Evolutionary conservation across 2,888 invertebrate genomes (phyloP), one percentile per base, ranked within the genome.

Genomic region (Mongoloraphidia duomilia): DNA sequence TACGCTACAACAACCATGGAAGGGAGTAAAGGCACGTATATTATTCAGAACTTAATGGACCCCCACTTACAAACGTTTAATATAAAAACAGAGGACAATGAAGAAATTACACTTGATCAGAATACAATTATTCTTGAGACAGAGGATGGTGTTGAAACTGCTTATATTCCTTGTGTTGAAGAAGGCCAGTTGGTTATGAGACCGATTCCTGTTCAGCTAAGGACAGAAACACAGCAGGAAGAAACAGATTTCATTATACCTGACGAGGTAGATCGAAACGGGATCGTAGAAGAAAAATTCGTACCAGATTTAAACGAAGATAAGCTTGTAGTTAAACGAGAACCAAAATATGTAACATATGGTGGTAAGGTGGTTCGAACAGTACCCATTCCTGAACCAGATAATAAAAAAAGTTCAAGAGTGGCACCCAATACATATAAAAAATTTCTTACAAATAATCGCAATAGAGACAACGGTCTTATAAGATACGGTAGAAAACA

Each of bases 341-440:
- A 45, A 45, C 38, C 45, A 10, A 45, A 45, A 45, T 33, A 37
- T 38, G 11, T 45, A 26, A 14, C 14, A 12, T 45, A 36, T 45
- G 45, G 45, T 12, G 37, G 33, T 2, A 45, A 45, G n/a, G 12
- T 45, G n/a, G n/a, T 45, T 37, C 38, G 45, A 12, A 17, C 40
- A 9, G 37, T 43, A 35, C 48, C 48, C 4, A 43, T 43, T n/a
- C 6, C n/a, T 34, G 14, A 39, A 34, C 37, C 42, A 2, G 38
- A 43, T n/a, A 13, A 8, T 4, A 42, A 43, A 26, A 41, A 42
- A 38, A 42, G 26, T 36, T 36, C 37, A 11, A 13, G 42, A 42
- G 42, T 48, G 10, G 17, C 42, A 17, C 43, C 43, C n/a, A 48
- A 48, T n/a, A 48, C 48, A 10, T 43, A 48, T 37, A 48, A 42